phyloP scores from a whole-genome alignment of 2,113 vertebrate genomes.

The Fulmarus glacialis region DNA sequence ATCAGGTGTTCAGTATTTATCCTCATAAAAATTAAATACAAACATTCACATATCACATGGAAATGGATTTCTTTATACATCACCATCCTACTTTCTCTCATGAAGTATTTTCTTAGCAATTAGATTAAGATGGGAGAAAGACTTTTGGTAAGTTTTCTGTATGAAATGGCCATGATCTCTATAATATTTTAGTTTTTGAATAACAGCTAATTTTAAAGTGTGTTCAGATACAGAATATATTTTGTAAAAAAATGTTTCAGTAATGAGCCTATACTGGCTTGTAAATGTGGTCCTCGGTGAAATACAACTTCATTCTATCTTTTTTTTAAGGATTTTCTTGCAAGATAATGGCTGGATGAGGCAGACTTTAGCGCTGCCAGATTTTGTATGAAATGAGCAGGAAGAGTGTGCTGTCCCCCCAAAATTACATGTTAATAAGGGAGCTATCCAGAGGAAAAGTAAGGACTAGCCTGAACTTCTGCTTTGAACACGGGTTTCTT shows the following conservation, averaged over 20 bases:
- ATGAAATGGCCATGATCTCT: not conserved
- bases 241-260: not conserved
- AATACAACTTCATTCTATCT: not conserved
- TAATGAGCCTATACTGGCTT: not conserved
- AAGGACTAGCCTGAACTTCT: not conserved
- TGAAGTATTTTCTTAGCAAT: not conserved
- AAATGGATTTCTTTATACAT: not conserved
- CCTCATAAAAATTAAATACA: constrained; percentile 33
- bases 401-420: rapidly evolving
- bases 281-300: not conserved
- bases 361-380: not conserved
- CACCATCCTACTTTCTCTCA: not conserved
- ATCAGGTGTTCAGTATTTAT: constrained; percentile 29
- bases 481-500: not conserved
- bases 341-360: not conserved
- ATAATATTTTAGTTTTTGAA: not conserved
- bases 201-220: not conserved
- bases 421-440: not conserved
- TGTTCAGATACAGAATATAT: not conserved
- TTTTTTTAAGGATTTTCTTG: not conserved
- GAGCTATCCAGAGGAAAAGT: not conserved
- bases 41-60: not conserved
- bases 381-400: not conserved
- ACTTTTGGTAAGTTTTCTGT: not conserved
- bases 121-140: not conserved